Evolutionary conservation across 2,113 vertebrate species (phyloP).

Genomic region (Pangasianodon gigas): DNA sequence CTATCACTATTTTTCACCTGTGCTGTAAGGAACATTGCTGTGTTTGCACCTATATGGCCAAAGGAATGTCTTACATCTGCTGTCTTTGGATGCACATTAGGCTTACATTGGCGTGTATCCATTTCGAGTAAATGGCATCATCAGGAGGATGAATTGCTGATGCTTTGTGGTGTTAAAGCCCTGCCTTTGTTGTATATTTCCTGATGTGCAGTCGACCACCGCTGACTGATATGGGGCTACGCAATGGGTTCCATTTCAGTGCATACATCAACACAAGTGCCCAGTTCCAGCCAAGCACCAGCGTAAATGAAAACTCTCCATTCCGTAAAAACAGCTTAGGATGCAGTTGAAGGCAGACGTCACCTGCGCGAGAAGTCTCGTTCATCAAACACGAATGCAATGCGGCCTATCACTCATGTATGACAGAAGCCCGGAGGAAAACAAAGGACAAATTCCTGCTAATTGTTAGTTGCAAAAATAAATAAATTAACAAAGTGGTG

Average conservation of each 20-base stretch:
- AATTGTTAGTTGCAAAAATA: slow-evolving; percentile 31
- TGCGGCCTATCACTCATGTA: slow-evolving; percentile 9
- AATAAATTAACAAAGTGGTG: background rate
- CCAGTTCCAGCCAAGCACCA: slow-evolving; percentile 25
- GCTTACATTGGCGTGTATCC: slow-evolving; percentile 20
- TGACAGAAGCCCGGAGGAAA: background rate
- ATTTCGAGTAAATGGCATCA: slow-evolving; percentile 25
- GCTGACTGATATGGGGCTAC: slow-evolving; percentile 16
- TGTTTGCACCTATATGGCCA: background rate
- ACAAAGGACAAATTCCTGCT: slow-evolving; percentile 21
- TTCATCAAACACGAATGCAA: slow-evolving; percentile 13
- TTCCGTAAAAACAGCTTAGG: slow-evolving; percentile 27
- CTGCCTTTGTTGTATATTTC: slow-evolving; percentile 23
- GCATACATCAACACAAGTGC: slow-evolving; percentile 43
- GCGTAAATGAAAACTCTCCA: slow-evolving; percentile 48
- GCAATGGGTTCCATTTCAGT: slow-evolving; percentile 29
- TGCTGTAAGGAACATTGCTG: background rate
- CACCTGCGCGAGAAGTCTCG: slow-evolving; percentile 6
- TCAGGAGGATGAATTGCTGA: slow-evolving; percentile 19
- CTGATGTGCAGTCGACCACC: slow-evolving; percentile 35
- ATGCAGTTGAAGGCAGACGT: slow-evolving; percentile 28
- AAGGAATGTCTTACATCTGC: slow-evolving; percentile 13
- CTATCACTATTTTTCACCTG: background rate
- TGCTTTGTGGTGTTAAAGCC: slow-evolving; percentile 22
- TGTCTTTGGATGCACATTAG: slow-evolving; percentile 20